Evolutionary conservation across 1,140 invertebrate genomes (phyloP), one percentile per base, ranked within the genome.

Genomic region (Daktulosphaira vitifoliae): DNA sequence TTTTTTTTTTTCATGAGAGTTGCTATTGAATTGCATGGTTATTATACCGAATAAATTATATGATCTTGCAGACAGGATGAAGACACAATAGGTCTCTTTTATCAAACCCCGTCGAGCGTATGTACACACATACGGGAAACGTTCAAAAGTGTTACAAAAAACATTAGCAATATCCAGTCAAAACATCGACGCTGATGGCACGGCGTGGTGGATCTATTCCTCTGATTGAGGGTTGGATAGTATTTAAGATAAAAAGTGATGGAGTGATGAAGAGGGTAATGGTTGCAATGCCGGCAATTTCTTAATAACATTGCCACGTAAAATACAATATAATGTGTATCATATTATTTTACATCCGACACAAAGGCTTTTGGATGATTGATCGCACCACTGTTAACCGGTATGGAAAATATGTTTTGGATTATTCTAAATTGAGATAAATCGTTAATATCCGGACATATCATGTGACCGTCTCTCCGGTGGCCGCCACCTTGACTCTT

Each of bases 391-490:
- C 39, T 38, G 42, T 62, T 48, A 62, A 62, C 56, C 56, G 42
- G 25, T 25, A 48, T 11, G 56, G 56, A 48, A 62, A 62, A 62
- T 59, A 59, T 62, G 56, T 62, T 62, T 62, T 42, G 56, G 56
- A 62, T 62, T 48, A 59, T 59, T 59, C 38, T 44, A 33, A 62
- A 62, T 62, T 62, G 42, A 62, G 56, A 62, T 62, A 48, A 62
- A 62, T 62, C 56, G 56, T 25, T 25, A 26, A 25, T 16, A 33
- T 48, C 56, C 11, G 5, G 29, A 33, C 11, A 11, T 11, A 33
- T 33, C 5, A n/a, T n/a, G n/a, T n/a, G n/a, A n/a, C n/a, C n/a
- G n/a, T n/a, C n/a, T n/a, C n/a, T n/a, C n/a, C n/a, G n/a, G n/a
- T n/a, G n/a, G n/a, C n/a, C n/a, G n/a, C n/a, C n/a, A n/a, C n/a